Percentiles rank a stretch among this genome's conserved stretches.
phyloP scores from a whole-genome alignment of 2,888 invertebrate genomes.

The Holacanthella duospinosa region DNA sequence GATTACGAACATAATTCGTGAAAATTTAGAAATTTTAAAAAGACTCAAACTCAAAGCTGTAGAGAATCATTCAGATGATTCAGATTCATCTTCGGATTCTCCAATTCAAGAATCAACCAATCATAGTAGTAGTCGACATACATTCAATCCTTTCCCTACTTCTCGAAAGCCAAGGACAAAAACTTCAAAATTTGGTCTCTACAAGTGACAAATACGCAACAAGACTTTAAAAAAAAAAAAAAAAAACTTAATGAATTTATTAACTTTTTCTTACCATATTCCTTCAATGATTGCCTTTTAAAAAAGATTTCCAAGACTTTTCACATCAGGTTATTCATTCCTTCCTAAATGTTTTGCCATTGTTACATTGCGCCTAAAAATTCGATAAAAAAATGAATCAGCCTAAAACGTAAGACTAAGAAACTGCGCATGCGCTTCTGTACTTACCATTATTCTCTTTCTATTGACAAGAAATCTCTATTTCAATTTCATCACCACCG shows the following conservation, averaged over 20 bases:
- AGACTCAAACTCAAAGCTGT: slow-evolving; percentile 46
- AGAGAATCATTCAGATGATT: slow-evolving; percentile 52
- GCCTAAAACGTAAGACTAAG: neutral
- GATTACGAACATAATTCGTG: slow-evolving; percentile 35
- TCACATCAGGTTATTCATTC: neutral
- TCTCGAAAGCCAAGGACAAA: slow-evolving; percentile 26
- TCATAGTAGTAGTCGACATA: slow-evolving; percentile 13
- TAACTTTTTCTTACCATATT: neutral
- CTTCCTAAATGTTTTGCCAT: neutral
- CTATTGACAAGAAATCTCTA: neutral
- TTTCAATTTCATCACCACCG: neutral
- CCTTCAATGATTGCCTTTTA: neutral
- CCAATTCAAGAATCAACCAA: neutral
- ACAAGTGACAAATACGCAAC: slow-evolving; percentile 18
- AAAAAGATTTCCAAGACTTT: neutral
- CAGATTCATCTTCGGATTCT: slow-evolving; percentile 4
- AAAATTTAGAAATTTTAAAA: slow-evolving; percentile 36
- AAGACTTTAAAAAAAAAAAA: no score
- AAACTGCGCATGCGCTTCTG: neutral
- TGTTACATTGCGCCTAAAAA: no score
- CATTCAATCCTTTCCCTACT: slow-evolving; percentile 36
- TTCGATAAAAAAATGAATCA: neutral
- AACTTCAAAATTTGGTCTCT: slow-evolving; percentile 35
- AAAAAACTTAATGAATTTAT: no score
- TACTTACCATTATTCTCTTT: neutral